Evolutionary conservation across 2,888 invertebrate species (phyloP), one percentile per base, ranked within the genome.

Genomic region (Panorpa germanica): DNA sequence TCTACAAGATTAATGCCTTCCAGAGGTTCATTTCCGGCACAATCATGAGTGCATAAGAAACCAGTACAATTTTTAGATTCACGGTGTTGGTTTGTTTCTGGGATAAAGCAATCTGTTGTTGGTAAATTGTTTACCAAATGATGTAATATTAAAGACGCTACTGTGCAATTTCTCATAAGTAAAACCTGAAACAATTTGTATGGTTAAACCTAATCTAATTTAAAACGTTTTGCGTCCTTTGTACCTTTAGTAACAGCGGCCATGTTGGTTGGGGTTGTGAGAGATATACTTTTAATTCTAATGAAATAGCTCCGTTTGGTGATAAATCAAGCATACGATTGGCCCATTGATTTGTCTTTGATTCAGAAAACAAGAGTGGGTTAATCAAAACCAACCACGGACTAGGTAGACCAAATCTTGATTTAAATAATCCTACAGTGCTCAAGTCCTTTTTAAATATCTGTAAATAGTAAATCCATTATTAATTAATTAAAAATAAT

Each of bases 181-280:
- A 80, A 45, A 2, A 77, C 65, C 76, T 76, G 39, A 11, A 49
- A 49, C 24, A 25, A 35, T 29, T 4, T 25, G 26, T 20, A 24
- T 25, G 11, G 15, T 15, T 28, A 14, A 29, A 38, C 27, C 31
- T 8, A 7, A 9, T 10, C 12, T 31, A 22, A 13, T 17, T 19
- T 15, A 14, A 23, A 18, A 9, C 18, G 15, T 28, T 18, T 10
- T 24, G 16, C 28, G 17, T 26, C 22, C 15, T 18, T 21, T 31
- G 40, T 41, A 77, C 80, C 61, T 78, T 80, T 1, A 82, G 57
- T 13, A 82, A 48, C 37, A 72, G 61, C 1, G 72, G 55, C 81
- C 81, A 82, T 29, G 71, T 71, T 0, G 80, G 73, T 43, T 80
- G 80, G 0, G 82, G 81, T 41, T 80, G 80, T 1, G 73, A 68